These are phyloP conservation scores for Diploptera punctata DNA, from an alignment of 2,888 invertebrate genomes.

Conservation along the genomic window DNA sequence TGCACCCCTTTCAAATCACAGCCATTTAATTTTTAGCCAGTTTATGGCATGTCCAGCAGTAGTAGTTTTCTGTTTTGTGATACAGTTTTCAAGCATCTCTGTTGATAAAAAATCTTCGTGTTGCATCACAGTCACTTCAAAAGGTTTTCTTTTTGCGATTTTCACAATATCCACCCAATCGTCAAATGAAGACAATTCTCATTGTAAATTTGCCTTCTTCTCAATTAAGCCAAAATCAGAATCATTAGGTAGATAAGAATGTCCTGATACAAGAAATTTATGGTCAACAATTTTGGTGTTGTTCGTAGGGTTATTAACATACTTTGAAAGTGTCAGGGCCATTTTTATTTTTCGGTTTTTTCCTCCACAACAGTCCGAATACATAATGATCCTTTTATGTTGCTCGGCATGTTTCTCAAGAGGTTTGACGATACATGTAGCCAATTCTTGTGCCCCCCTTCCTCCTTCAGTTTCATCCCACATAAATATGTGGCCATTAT, in stretches of 20 bases:
- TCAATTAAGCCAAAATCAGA: conserved; percentile 31
- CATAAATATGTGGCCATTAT: background rate
- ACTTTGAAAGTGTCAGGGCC: background rate
- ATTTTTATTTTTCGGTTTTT: conserved; percentile 24
- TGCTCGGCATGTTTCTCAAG: background rate
- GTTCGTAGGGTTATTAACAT: background rate
- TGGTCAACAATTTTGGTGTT: conserved; percentile 5
- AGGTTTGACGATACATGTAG: background rate
- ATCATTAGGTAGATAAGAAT: conserved; percentile 30
- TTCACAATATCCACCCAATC: conserved; percentile 12
- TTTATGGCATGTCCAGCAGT: conserved; percentile 9
- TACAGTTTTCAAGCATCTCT: conserved; percentile 6
- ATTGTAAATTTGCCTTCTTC: too few relatives aligned
- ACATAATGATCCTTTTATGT: conserved; percentile 1
- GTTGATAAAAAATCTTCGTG: conserved; percentile 22
- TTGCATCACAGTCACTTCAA: conserved; percentile 20
- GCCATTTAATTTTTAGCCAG: conserved; percentile 30
- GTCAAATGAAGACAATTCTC: conserved; percentile 3
- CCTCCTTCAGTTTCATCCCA: too few relatives aligned
- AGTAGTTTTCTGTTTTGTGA: conserved; percentile 13
- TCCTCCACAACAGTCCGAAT: conserved; percentile 22
- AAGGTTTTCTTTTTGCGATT: conserved; percentile 1
- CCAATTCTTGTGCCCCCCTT: background rate
- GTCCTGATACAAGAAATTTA: conserved; percentile 28
- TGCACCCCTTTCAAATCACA: conserved; percentile 16